Evolutionary conservation across 2,113 vertebrate species (phyloP).

Genomic region (Eubucco bourcierii): DNA sequence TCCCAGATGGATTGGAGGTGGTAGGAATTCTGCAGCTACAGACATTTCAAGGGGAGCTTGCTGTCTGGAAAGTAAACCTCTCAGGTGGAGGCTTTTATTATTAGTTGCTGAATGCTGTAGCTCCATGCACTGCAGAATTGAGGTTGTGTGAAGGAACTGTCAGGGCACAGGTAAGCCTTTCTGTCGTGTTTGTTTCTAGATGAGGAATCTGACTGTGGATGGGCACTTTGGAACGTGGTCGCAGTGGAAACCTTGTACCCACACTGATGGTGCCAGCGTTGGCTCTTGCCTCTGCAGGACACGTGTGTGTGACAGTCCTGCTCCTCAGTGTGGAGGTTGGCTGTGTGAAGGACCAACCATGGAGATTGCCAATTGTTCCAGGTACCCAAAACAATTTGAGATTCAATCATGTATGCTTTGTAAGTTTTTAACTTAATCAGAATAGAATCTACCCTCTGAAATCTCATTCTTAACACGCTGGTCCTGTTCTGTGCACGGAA

Average conservation of each 20-base stretch:
- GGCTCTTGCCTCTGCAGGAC: constrained; percentile 91
- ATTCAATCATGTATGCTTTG: background rate
- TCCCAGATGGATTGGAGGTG: background rate
- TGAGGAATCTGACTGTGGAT: constrained; percentile 91
- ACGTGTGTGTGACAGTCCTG: constrained; percentile 87
- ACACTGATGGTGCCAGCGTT: constrained; percentile 80
- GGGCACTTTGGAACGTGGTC: constrained; percentile 89
- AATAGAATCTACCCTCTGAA: background rate
- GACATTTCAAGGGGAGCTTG: background rate
- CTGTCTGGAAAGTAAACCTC: background rate
- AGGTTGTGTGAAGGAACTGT: background rate
- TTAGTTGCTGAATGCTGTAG: background rate
- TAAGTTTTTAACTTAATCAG: background rate
- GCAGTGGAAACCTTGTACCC: constrained; percentile 85
- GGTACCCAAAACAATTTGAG: constrained; percentile 70
- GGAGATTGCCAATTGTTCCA: constrained; percentile 95
- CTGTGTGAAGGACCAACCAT: constrained; percentile 87
- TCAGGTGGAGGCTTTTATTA: background rate
- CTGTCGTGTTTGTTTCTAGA: constrained; percentile 72
- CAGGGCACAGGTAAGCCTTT: background rate
- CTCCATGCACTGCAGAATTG: background rate
- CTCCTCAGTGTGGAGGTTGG: constrained; percentile 90
- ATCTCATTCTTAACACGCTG: background rate
- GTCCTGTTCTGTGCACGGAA: background rate
- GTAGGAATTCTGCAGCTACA: background rate